These are phyloP conservation scores for Carduelis carduelis DNA, from an alignment of 2,797 vertebrate species.

Conservation along the genomic window DNA sequence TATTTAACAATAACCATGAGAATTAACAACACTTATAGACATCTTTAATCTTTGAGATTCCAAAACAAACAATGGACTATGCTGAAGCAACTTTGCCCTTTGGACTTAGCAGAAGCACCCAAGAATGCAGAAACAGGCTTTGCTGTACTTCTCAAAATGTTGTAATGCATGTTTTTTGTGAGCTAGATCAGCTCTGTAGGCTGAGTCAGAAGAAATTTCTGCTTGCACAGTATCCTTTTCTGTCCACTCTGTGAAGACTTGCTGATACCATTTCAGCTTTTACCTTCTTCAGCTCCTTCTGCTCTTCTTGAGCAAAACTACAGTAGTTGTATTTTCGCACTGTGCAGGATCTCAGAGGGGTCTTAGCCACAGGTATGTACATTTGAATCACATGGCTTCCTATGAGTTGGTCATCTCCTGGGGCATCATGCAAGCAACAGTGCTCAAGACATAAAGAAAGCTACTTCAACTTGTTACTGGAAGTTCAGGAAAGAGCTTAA, in stretches of 20 bases:
- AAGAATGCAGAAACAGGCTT: conserved; percentile 11
- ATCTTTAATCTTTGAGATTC: conserved; percentile 42
- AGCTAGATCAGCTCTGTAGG: not conserved
- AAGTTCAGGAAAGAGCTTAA: not conserved
- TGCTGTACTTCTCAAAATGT: conserved; percentile 12
- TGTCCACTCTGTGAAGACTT: not conserved
- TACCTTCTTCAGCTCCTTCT: not conserved
- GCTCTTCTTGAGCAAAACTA: not conserved
- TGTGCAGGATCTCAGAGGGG: not conserved
- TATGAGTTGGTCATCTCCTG: not conserved
- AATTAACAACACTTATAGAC: conserved; percentile 33
- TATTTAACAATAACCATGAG: conserved; percentile 53
- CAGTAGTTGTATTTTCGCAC: not conserved
- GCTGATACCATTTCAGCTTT: not conserved
- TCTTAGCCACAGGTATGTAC: not conserved
- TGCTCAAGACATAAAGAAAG: not conserved
- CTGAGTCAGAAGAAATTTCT: conserved; percentile 37
- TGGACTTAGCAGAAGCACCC: not conserved
- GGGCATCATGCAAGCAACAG: not conserved
- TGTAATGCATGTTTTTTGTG: not conserved
- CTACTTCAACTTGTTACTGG: not conserved
- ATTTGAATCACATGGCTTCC: not conserved
- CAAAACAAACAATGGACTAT: conserved; percentile 38
- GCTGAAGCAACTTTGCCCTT: conserved; percentile 21
- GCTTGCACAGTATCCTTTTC: not conserved